Evolutionary conservation across 1,140 invertebrate species (phyloP), one percentile per base, ranked within the genome.

Genomic region (Berghia stephanieae): DNA sequence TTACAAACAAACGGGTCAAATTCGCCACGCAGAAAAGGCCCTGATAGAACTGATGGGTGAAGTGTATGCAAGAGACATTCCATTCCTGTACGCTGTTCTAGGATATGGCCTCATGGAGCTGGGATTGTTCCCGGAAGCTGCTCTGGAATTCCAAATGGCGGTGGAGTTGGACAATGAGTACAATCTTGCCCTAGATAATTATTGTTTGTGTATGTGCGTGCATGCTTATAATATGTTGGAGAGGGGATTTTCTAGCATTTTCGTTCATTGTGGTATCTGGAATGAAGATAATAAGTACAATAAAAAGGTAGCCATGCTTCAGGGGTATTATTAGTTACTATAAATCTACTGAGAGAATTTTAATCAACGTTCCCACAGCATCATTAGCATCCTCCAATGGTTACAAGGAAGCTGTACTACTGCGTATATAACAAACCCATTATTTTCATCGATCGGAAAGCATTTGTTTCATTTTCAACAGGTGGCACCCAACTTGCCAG

Each of bases 51-150:
- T 88, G 1, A 81, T 87, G 77, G 75, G 83, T 24, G 85, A 86
- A 63, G 84, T 84, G 0, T 84, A 84, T 70, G 36, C 82, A 63
- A 76, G 81, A 63, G 84, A 88, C 36, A 81, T 83, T 43, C 85
- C 87, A 24, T 81, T 87, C 42, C 79, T 87, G 34, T 79, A 83
- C 46, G 86, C 87, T 10, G 71, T 88, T 27, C 81, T 88, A 0
- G 87, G 87, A 4, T 85, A 87, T 78, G 81, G 83, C 31, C 77
- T 88, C 79, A 87, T 88, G 86, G 87, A 88, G 73, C 52, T 87
- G 60, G 80, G 77, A 4, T 73, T 87, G 63, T 87, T 84, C 73
- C 78, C 82, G 21, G 87, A 88, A 44, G 87, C 87, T 1, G 83
- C 85, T 2, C 74, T 78, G 38, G 81, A 83, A 68, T 88, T 87